phyloP scores from a whole-genome alignment of 1,140 invertebrate species.

The Cherax destructor region DNA sequence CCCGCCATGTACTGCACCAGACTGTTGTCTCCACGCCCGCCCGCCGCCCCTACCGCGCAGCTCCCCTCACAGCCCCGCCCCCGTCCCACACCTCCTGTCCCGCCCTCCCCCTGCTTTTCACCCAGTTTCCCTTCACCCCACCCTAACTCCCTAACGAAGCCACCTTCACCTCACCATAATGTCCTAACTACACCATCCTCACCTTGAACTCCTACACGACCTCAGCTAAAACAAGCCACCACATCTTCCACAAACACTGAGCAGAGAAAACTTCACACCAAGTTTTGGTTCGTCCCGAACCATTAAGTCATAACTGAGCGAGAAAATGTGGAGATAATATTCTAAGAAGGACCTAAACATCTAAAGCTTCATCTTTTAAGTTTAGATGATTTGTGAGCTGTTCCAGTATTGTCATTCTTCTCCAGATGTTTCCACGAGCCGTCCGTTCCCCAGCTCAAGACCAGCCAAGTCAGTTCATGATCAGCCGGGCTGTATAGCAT shows the following conservation, averaged over 20 bases:
- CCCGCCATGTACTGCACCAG: slow-evolving; percentile 33
- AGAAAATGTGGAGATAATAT: too few relatives aligned
- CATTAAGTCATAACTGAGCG: too few relatives aligned
- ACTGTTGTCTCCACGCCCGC: slow-evolving; percentile 6
- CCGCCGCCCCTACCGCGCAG: neutral
- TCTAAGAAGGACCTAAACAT: too few relatives aligned
- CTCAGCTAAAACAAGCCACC: too few relatives aligned
- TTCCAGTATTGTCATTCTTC: too few relatives aligned
- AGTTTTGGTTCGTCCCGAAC: too few relatives aligned
- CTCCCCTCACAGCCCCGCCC: neutral
- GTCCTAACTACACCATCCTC: neutral
- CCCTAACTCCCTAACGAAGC: neutral
- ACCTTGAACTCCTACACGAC: neutral
- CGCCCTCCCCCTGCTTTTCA: neutral
- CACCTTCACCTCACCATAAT: neutral
- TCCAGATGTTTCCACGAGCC: too few relatives aligned
- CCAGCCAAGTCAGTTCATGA: too few relatives aligned
- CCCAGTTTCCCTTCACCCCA: neutral
- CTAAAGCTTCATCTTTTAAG: too few relatives aligned
- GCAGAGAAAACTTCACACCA: neutral
- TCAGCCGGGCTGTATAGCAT: too few relatives aligned
- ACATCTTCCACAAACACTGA: neutral
- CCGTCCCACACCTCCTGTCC: neutral
- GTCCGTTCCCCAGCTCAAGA: too few relatives aligned
- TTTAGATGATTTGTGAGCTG: too few relatives aligned